Conservation (phyloP, 2,888 invertebrate genomes). For the Apodemia mormo region DNA sequence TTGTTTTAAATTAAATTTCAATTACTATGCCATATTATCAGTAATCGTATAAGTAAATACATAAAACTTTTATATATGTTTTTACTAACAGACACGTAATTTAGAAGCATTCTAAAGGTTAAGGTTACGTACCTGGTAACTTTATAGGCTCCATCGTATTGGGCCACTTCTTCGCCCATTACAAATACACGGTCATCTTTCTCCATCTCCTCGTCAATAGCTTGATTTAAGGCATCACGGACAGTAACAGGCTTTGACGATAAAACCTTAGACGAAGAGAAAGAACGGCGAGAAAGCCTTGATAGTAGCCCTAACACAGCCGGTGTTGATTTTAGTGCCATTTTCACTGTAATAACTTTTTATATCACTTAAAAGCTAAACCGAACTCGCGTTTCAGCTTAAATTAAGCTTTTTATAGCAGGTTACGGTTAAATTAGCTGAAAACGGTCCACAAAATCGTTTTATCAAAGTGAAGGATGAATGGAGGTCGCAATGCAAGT, state of each 20-base stretch:
- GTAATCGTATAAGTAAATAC: constrained; percentile 22
- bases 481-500: constrained; percentile 64
- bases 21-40: neutral
- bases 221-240: constrained; percentile 97
- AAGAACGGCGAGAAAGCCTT: constrained; percentile 62
- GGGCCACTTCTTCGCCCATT: constrained; percentile 98
- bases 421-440: constrained; percentile 51
- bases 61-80: neutral
- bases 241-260: constrained; percentile 90
- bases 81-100: neutral
- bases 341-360: constrained; percentile 47
- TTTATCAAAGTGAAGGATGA: constrained; percentile 63
- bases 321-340: constrained; percentile 77
- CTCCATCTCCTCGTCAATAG: constrained; percentile 98
- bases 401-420: constrained; percentile 42
- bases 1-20: neutral
- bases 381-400: constrained; percentile 44
- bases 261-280: constrained; percentile 65
- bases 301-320: constrained; percentile 56
- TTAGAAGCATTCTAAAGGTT: neutral
- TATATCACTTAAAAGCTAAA: constrained; percentile 42
- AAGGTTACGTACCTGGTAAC: constrained; percentile 82
- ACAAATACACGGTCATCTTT: constrained; percentile 95
- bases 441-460: constrained; percentile 36
- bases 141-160: constrained; percentile 99